Base-by-base conservation (phyloP, 2,888 invertebrate species). In the Sminthurinus aureus region DNA sequence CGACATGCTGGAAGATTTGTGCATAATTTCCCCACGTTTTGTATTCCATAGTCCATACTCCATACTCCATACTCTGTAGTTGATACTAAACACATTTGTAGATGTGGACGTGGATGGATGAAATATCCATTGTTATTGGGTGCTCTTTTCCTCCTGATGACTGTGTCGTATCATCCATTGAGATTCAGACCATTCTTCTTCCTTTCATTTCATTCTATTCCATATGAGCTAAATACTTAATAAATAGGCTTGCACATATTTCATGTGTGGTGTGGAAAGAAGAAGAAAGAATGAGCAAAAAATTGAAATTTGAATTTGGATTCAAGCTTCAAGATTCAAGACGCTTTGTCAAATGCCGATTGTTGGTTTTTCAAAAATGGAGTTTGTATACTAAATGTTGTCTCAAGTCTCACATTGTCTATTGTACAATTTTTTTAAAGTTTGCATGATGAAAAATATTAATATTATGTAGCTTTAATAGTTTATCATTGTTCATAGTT, bases 1-100 rank as follows among this genome's bases (percentile, higher is more conserved):
- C 52, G 80, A 81, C 80, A 81, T 81, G 80, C 73, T 81, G 71
- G 50, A 81, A 73, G 52, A 81, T 81, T 73, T 73, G 73, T 81
- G 80, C 80, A 81, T 81, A 81, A 81, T 81, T 81, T 81, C 73
- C 73, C 73, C 38, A 38, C 38, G 38, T 38, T 38, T 38, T 38
- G 38, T 38, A 38, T 38, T 38, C 6, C 6, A 6, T 38, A 38
- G 1, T 38, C 6, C 6, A 6, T 38, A 38, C 6, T 38, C 6
- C 6, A 1, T 38, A 38, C 6, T 38, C 38, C 38, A 6, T 38
- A n/a, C 6, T 38, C 38, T 38, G 1, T 38, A 38, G 3, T 38
- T 38, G 38, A 38, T n/a, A n/a, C n/a, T n/a, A n/a, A n/a, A 6
- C 6, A 6, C 38, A 38, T 38, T 38, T 38, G 38, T 38, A 38